Percentiles rank a stretch among this genome's conserved stretches.
Evolutionary conservation across 2,113 vertebrate genomes (phyloP).

Genomic region (Hemiscyllium ocellatum): DNA sequence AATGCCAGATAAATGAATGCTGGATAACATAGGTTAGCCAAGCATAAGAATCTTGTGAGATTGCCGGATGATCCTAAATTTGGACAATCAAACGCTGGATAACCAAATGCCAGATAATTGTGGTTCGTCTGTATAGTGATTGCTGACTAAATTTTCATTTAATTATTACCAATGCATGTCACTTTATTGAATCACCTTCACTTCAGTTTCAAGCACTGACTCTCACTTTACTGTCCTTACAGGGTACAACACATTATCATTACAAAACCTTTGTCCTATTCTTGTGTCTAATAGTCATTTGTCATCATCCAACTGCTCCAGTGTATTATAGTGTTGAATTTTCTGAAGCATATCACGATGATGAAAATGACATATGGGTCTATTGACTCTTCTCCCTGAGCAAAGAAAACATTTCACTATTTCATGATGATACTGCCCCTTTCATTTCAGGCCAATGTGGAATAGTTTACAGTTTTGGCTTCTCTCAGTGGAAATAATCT

Average conservation of each 20-base stretch:
- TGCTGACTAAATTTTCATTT: not conserved
- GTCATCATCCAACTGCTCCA: not conserved
- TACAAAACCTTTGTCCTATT: not conserved
- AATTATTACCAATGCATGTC: not conserved
- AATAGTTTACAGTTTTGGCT: not conserved
- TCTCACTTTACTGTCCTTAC: not conserved
- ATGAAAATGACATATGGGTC: conserved; percentile 18
- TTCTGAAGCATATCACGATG: not conserved
- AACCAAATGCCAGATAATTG: no score
- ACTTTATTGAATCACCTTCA: not conserved
- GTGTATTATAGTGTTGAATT: not conserved
- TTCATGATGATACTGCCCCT: not conserved
- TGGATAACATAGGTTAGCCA: no score
- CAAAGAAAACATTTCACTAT: conserved; percentile 24
- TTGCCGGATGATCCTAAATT: no score
- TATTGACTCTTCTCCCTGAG: not conserved
- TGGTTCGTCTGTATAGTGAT: not conserved
- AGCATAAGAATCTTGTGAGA: no score
- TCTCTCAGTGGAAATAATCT: not conserved
- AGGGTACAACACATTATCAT: not conserved
- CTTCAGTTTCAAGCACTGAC: not conserved
- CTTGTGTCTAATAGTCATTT: not conserved
- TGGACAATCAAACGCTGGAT: no score
- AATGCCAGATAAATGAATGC: no score
- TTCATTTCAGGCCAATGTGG: not conserved